Conservation (phyloP, 2,797 vertebrate genomes). For the Hirundo rustica region DNA sequence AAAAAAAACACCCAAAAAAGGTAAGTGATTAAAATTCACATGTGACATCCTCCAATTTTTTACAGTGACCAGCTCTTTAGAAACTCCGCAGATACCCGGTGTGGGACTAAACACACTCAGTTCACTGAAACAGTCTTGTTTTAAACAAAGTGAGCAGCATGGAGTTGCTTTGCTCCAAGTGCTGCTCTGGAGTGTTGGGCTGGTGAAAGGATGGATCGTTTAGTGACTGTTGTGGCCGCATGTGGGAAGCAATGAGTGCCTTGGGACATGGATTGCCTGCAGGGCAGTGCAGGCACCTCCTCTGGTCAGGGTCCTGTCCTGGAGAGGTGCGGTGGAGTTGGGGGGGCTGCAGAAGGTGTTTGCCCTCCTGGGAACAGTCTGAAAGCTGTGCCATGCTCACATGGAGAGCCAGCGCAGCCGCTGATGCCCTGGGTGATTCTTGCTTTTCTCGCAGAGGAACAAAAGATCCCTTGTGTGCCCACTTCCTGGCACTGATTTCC, state of each 20-base stretch:
- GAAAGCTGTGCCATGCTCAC: not conserved
- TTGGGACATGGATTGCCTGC: no score
- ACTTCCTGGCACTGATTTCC: not conserved
- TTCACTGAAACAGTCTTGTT: not conserved
- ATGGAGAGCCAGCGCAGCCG: fast-evolving
- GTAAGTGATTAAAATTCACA: not conserved
- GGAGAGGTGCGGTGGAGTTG: fast-evolving
- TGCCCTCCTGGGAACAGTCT: not conserved
- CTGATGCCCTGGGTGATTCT: not conserved
- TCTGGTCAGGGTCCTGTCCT: not conserved
- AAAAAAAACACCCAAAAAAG: not conserved
- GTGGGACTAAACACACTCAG: fast-evolving
- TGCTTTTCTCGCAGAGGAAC: not conserved
- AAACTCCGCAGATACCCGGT: not conserved
- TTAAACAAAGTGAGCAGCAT: not conserved
- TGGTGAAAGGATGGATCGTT: not conserved
- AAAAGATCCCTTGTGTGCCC: constrained; percentile 11
- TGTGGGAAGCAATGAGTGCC: not conserved
- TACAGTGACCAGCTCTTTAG: not conserved
- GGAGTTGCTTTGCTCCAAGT: not conserved
- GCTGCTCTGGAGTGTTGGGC: not conserved
- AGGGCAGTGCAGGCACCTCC: not conserved
- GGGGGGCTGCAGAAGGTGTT: not conserved
- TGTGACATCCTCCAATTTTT: not conserved
- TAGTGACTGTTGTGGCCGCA: no score